These are phyloP conservation scores for Phocoena sinus DNA, from an alignment of 2,113 vertebrate genomes.

Conservation along the genomic window DNA sequence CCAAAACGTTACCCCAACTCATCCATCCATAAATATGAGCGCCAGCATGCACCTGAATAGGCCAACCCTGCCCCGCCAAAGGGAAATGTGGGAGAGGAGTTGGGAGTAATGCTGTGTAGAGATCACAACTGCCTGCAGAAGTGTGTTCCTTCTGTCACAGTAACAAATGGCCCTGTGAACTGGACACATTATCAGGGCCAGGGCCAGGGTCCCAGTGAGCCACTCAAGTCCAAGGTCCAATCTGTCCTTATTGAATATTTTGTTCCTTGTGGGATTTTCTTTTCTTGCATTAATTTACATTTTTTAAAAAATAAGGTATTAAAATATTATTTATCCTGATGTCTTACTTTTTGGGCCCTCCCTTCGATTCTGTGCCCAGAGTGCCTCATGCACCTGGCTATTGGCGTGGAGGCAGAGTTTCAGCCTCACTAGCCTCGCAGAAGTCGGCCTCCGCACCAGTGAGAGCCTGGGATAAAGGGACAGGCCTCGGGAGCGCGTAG, in stretches of 20 bases:
- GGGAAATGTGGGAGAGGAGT: fast-evolving
- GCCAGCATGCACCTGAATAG: fast-evolving
- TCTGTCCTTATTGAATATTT: neutral
- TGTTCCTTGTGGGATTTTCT: neutral
- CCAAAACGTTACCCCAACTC: neutral
- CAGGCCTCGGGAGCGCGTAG: fast-evolving
- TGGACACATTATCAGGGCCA: fast-evolving
- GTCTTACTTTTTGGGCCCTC: neutral
- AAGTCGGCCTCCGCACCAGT: fast-evolving
- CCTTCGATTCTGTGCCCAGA: neutral
- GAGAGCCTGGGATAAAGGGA: too few species aligned
- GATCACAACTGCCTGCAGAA: neutral
- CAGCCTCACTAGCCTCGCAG: fast-evolving
- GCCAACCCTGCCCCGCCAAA: fast-evolving
- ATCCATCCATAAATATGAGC: neutral
- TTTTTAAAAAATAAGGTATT: neutral
- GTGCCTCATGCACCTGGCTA: fast-evolving
- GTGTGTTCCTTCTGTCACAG: neutral
- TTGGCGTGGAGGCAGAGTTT: fast-evolving
- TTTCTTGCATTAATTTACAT: neutral
- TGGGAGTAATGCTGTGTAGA: too few species aligned
- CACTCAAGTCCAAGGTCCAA: neutral
- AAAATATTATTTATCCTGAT: neutral
- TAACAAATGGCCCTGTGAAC: neutral
- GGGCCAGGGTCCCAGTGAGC: neutral